Evolutionary conservation across 35 echinoderm and acorn worm genomes (phyloP).

Genomic region (Ptychodera flava): DNA sequence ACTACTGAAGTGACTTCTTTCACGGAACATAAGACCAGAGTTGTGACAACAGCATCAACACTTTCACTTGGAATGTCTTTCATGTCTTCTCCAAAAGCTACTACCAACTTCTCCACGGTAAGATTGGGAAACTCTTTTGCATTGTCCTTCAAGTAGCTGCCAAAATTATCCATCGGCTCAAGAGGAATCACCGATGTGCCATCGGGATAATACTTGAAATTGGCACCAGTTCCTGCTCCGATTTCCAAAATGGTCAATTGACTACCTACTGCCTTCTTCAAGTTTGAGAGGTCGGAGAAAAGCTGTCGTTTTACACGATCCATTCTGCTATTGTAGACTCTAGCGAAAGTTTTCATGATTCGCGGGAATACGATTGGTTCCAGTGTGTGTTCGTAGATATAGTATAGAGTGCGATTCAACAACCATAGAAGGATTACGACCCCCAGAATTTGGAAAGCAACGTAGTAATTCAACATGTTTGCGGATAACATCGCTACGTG

Average conservation of each 20-base stretch:
- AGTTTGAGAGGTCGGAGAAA: too few species aligned
- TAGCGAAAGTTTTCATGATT: too few species aligned
- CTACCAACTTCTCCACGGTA: slow-evolving; percentile 13
- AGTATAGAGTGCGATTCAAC: too few species aligned
- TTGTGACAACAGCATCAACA: slow-evolving; percentile 51
- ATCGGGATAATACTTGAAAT: slow-evolving; percentile 31
- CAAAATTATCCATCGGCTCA: slow-evolving; percentile 42
- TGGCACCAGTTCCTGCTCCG: slow-evolving; percentile 28
- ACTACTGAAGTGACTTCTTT: slow-evolving; percentile 32
- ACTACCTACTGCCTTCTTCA: slow-evolving; percentile 15
- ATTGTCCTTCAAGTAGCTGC: slow-evolving; percentile 24
- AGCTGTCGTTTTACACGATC: too few species aligned
- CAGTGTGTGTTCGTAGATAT: too few species aligned
- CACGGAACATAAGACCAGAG: slow-evolving; percentile 35
- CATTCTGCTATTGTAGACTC: too few species aligned
- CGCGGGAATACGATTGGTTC: too few species aligned
- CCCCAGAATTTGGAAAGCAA: too few species aligned
- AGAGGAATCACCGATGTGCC: slow-evolving; percentile 39
- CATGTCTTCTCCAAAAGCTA: slow-evolving; percentile 25
- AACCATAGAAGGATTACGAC: too few species aligned
- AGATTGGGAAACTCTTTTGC: slow-evolving; percentile 11
- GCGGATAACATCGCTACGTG: too few species aligned
- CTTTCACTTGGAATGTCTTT: slow-evolving; percentile 13
- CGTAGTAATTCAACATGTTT: too few species aligned
- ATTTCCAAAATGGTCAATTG: slow-evolving; percentile 27